Evolutionary conservation across 2,888 invertebrate species (phyloP).

Genomic region (Tubiluchus corallicola): DNA sequence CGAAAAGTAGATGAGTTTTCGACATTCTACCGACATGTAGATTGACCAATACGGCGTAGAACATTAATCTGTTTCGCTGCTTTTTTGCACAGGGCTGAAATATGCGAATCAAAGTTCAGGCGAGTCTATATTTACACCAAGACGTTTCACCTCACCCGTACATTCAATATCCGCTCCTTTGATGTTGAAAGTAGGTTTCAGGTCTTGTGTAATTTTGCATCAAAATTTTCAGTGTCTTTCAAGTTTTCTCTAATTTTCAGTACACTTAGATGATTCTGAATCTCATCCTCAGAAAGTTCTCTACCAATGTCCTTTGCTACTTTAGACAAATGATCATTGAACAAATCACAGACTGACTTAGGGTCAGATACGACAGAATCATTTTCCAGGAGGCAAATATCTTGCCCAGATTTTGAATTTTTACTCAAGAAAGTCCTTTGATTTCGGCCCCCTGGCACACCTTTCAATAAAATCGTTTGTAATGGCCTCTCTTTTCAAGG

Average conservation of each 20-base stretch:
- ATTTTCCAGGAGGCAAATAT: background rate
- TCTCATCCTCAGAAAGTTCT: background rate
- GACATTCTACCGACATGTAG: too few relatives aligned
- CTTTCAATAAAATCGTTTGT: background rate
- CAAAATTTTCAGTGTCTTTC: background rate
- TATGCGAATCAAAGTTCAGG: too few relatives aligned
- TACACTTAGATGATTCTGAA: background rate
- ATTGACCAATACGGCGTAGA: too few relatives aligned
- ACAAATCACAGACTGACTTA: background rate
- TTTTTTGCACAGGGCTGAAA: too few relatives aligned
- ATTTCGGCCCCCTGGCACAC: background rate
- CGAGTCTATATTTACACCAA: too few relatives aligned
- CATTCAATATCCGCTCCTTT: too few relatives aligned
- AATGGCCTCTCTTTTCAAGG: background rate
- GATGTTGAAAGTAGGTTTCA: too few relatives aligned
- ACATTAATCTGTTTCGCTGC: too few relatives aligned
- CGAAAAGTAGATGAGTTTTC: too few relatives aligned
- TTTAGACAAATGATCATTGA: slow-evolving; percentile 1
- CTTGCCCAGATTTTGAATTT: background rate
- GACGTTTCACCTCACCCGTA: too few relatives aligned
- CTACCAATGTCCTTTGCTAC: background rate
- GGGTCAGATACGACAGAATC: background rate
- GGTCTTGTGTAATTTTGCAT: too few relatives aligned
- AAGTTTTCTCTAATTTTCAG: background rate
- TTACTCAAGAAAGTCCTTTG: too few relatives aligned